phyloP scores from a whole-genome alignment of 2,797 vertebrate genomes.

The Eulemur coronatus region DNA sequence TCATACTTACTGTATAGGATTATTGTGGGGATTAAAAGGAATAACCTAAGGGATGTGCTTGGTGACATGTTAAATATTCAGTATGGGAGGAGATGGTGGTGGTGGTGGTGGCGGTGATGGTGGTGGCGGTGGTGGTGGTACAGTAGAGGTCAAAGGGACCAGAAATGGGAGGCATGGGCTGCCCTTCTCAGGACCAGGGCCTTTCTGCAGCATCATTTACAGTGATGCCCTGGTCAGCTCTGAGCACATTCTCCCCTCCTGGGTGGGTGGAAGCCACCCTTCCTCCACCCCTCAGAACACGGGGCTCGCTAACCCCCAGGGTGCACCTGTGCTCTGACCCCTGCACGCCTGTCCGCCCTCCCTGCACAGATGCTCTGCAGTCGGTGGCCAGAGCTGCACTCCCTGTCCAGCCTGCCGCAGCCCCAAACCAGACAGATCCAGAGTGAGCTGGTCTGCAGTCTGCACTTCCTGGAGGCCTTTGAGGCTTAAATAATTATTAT shows the following conservation, averaged over 20 bases:
- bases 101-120: neutral
- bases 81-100: too few relatives aligned
- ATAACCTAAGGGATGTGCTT: neutral
- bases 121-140: neutral
- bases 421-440: neutral
- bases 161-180: neutral
- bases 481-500: neutral
- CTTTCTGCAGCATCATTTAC: neutral
- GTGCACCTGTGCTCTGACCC: neutral
- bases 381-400: neutral
- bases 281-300: neutral
- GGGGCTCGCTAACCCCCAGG: neutral
- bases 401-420: neutral
- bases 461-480: neutral
- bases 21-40: neutral
- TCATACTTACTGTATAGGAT: neutral
- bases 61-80: neutral
- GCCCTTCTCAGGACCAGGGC: neutral
- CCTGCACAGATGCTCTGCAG: neutral
- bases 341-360: neutral
- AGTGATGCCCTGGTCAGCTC: neutral
- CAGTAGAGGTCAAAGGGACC: neutral
- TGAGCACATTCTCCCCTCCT: neutral
- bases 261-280: neutral
- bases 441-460: neutral